Evolutionary conservation across 2,888 invertebrate species (phyloP).

Genomic region (Aelia acuminata): DNA sequence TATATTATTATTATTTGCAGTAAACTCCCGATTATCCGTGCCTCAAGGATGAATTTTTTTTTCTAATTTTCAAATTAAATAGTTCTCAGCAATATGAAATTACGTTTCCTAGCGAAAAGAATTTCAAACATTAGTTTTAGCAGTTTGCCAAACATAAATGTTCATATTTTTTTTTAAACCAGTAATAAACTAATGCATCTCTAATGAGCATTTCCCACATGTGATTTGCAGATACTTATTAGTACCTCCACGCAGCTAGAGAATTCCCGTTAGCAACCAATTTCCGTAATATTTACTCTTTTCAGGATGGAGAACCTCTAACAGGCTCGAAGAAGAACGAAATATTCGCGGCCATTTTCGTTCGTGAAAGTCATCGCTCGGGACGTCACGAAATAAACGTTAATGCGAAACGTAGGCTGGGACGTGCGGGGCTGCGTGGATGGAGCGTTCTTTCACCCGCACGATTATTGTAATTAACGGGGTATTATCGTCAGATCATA

Average conservation of each 20-base stretch:
- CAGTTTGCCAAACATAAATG: too few relatives aligned
- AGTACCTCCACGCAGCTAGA: background rate
- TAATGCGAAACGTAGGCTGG: constrained; percentile 9
- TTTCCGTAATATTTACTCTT: background rate
- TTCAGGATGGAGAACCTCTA: background rate
- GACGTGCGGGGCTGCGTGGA: constrained; percentile 15
- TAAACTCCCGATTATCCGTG: too few relatives aligned
- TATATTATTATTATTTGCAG: too few relatives aligned
- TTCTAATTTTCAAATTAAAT: too few relatives aligned
- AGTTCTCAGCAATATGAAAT: too few relatives aligned
- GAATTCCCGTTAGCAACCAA: background rate
- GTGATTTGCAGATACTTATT: background rate
- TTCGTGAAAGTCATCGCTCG: constrained; percentile 19
- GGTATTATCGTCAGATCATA: background rate
- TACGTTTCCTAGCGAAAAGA: too few relatives aligned
- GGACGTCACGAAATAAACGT: constrained; percentile 11
- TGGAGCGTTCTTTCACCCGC: constrained; percentile 24
- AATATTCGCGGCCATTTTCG: background rate
- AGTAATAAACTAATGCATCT: background rate
- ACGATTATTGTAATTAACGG: constrained; percentile 29
- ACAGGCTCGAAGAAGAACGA: background rate
- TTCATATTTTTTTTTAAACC: background rate
- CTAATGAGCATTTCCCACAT: background rate
- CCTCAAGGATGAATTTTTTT: too few relatives aligned
- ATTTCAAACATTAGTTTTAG: too few relatives aligned